Base-by-base conservation (phyloP, 2,113 vertebrate genomes). In the Argyrosomus japonicus region DNA sequence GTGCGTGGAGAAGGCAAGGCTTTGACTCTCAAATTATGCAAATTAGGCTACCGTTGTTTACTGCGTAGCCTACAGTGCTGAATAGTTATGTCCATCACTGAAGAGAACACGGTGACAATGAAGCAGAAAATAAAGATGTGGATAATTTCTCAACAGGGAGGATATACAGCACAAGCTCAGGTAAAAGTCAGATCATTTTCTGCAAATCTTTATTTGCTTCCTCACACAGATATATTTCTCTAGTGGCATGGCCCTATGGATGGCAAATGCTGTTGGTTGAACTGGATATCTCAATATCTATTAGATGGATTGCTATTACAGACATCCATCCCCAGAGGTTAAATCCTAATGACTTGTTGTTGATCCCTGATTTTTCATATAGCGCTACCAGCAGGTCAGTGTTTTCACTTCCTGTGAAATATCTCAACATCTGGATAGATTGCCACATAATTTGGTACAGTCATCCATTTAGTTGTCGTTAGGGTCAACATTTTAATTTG, bases 11-110 rank as follows among this genome's bases (percentile, higher is more conserved):
- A 85, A 87, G 83, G 65, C 62, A 65, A 36, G 51, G 62, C 68
- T 87, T 88, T 83, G 64, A 70, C 76, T 79, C 43, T 83, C 60
- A 89, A 75, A 89, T 81, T 82, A 82, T 77, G 73, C 69, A 81
- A 80, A 89, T 84, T 79, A 88, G 77, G 68, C 79, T 85, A 86
- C 81, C 87, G 64, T 75, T 87, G 87, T 85, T 84, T 86, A 84
- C 83, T 68, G 72, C 72, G 15, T 23, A 23, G 47, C 58, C 58
- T 63, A 36, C 56, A 68, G 81, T n/a, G 23, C 7, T 54, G 43
- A 67, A 82, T 65, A 50, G 85, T 84, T 85, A 57, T 67, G 29
- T n/a, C 36, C 67, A 60, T 81, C 78, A 84, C 48, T 77, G 56
- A 81, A 67, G 56, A 85, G 40, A 70, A 68, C 58, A 62, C 53